Base-by-base conservation (phyloP, 1,140 invertebrate species). In the Leptestheria dahalacensis region DNA sequence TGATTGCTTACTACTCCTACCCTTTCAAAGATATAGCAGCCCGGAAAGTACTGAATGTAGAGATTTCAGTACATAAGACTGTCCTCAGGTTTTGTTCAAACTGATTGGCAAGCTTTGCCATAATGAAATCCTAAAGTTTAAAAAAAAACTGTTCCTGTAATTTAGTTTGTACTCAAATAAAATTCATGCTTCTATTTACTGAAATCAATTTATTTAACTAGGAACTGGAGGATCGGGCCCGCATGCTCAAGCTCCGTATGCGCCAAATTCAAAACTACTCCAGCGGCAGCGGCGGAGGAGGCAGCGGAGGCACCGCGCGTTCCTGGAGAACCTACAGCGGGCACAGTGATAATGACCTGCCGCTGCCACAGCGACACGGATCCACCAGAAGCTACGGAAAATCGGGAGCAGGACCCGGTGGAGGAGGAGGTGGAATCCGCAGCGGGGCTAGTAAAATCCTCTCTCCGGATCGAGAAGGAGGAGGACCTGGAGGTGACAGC, bases 141-240 rank as follows among this genome's bases (percentile, higher is more conserved):
- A n/a, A n/a, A n/a, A n/a, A n/a, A n/a, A n/a, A n/a, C n/a, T n/a
- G n/a, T n/a, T n/a, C n/a, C n/a, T n/a, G n/a, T n/a, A n/a, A n/a
- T n/a, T n/a, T n/a, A n/a, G n/a, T n/a, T n/a, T n/a, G n/a, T n/a
- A n/a, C n/a, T n/a, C n/a, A n/a, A n/a, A n/a, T n/a, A n/a, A n/a
- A n/a, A n/a, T n/a, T n/a, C n/a, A n/a, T n/a, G n/a, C n/a, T n/a
- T n/a, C n/a, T n/a, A n/a, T n/a, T n/a, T n/a, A n/a, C n/a, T n/a
- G n/a, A n/a, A n/a, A n/a, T n/a, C n/a, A n/a, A n/a, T n/a, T n/a
- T n/a, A n/a, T n/a, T 41, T 41, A 46, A n/a, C 1, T 81, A 89
- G 75, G 90, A 93, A 69, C 77, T 92, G 57, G 89, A 93, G 68
- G 88, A 92, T 70, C 77, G 88, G 68, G 78, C 84, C 21, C 78